Conservation (phyloP, 2,113 vertebrate species). For the Passer domesticus region DNA sequence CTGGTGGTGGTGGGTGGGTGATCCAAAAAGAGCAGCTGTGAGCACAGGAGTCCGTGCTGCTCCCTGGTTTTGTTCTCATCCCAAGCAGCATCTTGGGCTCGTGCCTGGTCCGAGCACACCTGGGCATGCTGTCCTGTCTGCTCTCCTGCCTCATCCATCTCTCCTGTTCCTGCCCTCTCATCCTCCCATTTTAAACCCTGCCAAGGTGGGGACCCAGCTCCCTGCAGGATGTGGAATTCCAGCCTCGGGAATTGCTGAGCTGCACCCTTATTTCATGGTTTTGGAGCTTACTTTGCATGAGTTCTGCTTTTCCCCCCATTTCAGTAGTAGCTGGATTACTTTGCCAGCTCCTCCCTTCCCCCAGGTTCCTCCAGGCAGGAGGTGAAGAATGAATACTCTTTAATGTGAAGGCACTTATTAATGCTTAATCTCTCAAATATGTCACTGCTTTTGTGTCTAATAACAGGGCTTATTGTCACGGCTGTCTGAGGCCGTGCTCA, state of each 20-base stretch:
- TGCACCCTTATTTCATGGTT: neutral
- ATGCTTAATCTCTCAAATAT: constrained; percentile 8
- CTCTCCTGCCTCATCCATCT: neutral
- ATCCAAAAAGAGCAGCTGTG: neutral
- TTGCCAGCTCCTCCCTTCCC: neutral
- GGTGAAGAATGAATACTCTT: neutral
- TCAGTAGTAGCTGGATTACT: neutral
- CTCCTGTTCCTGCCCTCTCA: neutral
- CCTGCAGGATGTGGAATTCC: neutral
- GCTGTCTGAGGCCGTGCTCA: neutral
- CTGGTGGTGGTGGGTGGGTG: neutral
- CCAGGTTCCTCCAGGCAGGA: neutral
- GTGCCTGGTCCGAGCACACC: neutral
- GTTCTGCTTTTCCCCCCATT: neutral
- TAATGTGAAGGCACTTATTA: neutral
- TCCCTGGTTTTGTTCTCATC: neutral
- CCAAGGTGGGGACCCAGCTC: neutral
- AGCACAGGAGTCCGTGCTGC: neutral
- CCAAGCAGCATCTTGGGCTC: neutral
- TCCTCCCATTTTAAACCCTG: neutral
- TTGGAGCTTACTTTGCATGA: neutral
- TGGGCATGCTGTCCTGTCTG: neutral
- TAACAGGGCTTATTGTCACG: neutral
- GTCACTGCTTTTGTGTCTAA: constrained; percentile 13
- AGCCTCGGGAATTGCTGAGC: neutral